A percentile compares a stretch with the other conserved stretches of the same genome.
Conservation (phyloP, 1,140 invertebrate genomes). For the Drosophila bocki region DNA sequence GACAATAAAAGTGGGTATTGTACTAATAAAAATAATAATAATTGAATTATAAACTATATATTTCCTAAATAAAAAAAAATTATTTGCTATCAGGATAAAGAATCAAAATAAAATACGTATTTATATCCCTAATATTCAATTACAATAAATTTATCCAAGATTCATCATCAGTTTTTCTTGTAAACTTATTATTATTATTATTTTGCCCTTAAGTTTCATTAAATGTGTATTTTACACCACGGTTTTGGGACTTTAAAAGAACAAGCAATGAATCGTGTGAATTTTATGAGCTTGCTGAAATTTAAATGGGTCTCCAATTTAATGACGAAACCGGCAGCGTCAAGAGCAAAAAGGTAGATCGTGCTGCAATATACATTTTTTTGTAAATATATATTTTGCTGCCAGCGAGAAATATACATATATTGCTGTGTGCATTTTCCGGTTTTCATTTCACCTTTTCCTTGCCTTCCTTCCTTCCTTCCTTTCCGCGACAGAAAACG, state of each 20-base stretch:
- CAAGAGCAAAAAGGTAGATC: conserved; percentile 1
- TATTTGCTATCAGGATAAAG: too few species aligned
- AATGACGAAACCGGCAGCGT: conserved; percentile 43
- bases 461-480: conserved; percentile 12
- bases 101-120: neutral
- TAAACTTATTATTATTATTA: neutral
- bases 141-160: neutral
- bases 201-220: neutral
- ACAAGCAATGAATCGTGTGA: conserved; percentile 49
- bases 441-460: conserved; percentile 51
- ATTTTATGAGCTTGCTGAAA: conserved; percentile 65
- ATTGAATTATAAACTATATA: neutral
- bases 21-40: neutral
- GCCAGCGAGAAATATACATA: conserved; percentile 4
- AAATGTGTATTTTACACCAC: conserved; percentile 8
- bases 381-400: conserved; percentile 14
- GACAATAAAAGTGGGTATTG: too few species aligned
- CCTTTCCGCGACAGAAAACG: neutral
- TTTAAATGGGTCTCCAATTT: conserved; percentile 66
- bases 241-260: conserved; percentile 16
- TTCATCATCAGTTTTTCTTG: neutral
- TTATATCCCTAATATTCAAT: neutral
- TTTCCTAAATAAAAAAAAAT: neutral
- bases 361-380: neutral
- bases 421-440: conserved; percentile 46